Evolutionary conservation across 1,140 invertebrate species (phyloP), one percentile per base, ranked within the genome.

Genomic region (Leptoteleia sp.): DNA sequence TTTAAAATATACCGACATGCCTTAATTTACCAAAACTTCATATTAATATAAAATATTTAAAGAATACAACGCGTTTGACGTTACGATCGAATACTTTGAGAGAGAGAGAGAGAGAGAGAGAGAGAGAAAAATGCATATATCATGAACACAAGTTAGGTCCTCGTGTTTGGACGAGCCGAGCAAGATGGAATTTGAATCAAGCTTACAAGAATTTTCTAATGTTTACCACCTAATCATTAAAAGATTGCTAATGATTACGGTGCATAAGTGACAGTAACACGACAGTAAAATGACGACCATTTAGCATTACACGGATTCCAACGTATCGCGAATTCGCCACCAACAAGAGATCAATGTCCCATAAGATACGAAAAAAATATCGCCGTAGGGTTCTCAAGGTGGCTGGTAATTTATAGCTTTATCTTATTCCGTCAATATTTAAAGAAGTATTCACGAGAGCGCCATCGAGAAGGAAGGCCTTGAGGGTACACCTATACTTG

Each of bases 361-460:
- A 43, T 38, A 80, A 72, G 79, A 77, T 79, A 70, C 61, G 65
- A 54, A 64, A 59, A 62, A 68, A 76, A 72, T 55, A 27, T 59
- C 48, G 77, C 75, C 79, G 50, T 59, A 81, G 79, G 78, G 81
- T 76, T 57, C 72, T 80, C 38, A 61, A 83, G 78, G 72, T 79
- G 82, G 47, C 72, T 80, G 80, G 83, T 85, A 85, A 86, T 85
- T 85, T 84, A 85, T 85, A 84, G 79, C 80, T 85, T 84, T 86
- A 84, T 83, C 82, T 82, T 78, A 83, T 84, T 83, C 78, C 79
- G 83, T 84, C 83, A 85, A 86, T 86, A 85, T 85, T 86, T 84
- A 84, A 84, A 84, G 78, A 85, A 82, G 80, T 38, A 80, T 73
- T 73, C 79, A 57, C 54, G 54, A 59, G 43, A 75, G 70, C 70